phyloP scores from a whole-genome alignment of 2,888 invertebrate genomes.

The Philhelius pedissequus region DNA sequence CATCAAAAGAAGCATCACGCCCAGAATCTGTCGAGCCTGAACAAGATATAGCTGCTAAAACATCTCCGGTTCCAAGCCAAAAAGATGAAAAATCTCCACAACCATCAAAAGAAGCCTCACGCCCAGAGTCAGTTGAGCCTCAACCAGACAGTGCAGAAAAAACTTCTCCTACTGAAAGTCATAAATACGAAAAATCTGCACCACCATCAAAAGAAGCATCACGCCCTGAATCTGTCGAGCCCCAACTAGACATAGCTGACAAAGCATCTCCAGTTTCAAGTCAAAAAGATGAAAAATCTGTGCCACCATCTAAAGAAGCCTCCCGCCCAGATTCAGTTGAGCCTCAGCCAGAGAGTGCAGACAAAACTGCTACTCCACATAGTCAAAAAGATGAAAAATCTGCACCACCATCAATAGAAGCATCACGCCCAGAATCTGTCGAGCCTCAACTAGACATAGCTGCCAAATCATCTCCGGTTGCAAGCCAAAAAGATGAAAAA shows the following conservation, averaged over 20 bases:
- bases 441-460: neutral
- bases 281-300: conserved; percentile 38
- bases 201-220: neutral
- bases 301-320: conserved; percentile 16
- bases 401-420: conserved; percentile 15
- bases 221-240: neutral
- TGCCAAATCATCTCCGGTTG: no score
- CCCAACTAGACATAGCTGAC: neutral
- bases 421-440: conserved; percentile 43
- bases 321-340: conserved; percentile 62
- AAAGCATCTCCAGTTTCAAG: neutral
- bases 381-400: conserved; percentile 17
- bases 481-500: neutral
- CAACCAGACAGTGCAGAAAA: no score
- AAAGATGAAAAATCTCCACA: conserved; percentile 1
- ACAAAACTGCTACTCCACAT: neutral
- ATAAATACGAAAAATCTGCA: neutral
- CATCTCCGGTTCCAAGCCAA: neutral
- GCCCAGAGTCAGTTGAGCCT: no score
- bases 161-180: neutral
- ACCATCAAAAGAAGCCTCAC: no score
- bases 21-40: no score
- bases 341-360: neutral
- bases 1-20: no score
- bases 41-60: no score